A percentile compares a stretch with the other conserved stretches of the same genome.
Evolutionary conservation across 2,113 vertebrate species (phyloP).

Genomic region (Pristiophorus japonicus): DNA sequence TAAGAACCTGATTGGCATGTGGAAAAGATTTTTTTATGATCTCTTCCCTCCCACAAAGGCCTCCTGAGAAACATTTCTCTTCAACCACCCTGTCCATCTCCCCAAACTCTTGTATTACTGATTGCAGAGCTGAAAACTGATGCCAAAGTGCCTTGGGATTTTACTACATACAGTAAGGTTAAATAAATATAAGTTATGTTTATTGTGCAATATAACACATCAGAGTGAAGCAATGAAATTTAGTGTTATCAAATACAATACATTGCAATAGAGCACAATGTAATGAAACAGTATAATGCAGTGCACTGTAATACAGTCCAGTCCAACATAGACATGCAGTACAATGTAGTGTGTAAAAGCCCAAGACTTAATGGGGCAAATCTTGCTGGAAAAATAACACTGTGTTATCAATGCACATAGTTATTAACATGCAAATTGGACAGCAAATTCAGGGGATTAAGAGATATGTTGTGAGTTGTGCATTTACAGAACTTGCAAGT

Average conservation of each 20-base stretch:
- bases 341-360: not conserved
- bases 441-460: not conserved
- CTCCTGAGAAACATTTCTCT: not conserved
- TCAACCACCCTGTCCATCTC: too few relatives aligned
- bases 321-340: too few relatives aligned
- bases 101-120: not conserved
- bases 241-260: too few relatives aligned
- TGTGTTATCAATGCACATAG: not conserved
- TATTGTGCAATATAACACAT: too few relatives aligned
- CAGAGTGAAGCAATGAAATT: too few relatives aligned
- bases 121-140: too few relatives aligned
- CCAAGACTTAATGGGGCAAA: not conserved
- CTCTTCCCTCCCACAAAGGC: not conserved
- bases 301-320: not conserved
- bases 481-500: not conserved
- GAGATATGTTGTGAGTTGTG: not conserved
- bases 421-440: not conserved
- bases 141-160: not conserved
- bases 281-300: not conserved
- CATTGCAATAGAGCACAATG: not conserved
- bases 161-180: not conserved
- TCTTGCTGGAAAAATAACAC: not conserved
- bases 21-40: not conserved
- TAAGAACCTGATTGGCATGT: not conserved
- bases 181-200: too few relatives aligned